Conservation (phyloP, 1,140 invertebrate genomes). For the Cryptotermes secundus region DNA sequence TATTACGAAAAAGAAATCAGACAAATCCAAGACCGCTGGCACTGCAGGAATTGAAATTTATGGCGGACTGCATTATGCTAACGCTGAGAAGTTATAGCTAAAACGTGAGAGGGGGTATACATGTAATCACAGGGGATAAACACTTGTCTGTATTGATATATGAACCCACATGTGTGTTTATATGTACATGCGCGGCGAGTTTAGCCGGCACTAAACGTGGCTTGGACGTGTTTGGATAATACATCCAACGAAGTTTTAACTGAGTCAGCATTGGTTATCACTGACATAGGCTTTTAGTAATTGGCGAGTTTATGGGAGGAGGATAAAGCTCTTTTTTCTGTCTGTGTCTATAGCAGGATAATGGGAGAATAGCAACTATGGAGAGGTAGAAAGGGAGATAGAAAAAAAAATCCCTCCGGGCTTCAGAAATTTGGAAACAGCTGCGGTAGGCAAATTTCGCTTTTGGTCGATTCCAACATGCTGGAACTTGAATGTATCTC, state of each 20-base stretch:
- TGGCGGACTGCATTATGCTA: not conserved
- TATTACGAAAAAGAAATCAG: not conserved
- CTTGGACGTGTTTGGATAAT: not conserved
- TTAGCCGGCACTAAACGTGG: not conserved
- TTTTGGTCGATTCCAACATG: not conserved
- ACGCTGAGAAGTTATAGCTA: not conserved
- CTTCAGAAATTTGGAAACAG: constrained; percentile 8
- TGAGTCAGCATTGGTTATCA: not conserved
- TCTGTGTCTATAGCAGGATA: constrained; percentile 1
- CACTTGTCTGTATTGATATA: not conserved
- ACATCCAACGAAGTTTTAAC: not conserved
- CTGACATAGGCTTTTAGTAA: not conserved
- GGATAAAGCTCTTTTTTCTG: not conserved
- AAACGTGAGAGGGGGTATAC: not conserved
- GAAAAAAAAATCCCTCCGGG: not conserved
- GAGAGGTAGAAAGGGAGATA: not conserved
- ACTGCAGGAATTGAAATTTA: not conserved
- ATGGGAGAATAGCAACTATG: not conserved
- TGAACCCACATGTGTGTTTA: not conserved
- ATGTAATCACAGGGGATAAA: not conserved
- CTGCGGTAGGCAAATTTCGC: constrained; percentile 12
- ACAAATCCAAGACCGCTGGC: not conserved
- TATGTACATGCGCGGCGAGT: not conserved
- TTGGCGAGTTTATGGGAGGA: not conserved
- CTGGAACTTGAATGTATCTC: not conserved